Percentiles rank a stretch among this genome's conserved stretches.
Conservation (phyloP, 2,888 invertebrate genomes). For the Tinea pellionella region DNA sequence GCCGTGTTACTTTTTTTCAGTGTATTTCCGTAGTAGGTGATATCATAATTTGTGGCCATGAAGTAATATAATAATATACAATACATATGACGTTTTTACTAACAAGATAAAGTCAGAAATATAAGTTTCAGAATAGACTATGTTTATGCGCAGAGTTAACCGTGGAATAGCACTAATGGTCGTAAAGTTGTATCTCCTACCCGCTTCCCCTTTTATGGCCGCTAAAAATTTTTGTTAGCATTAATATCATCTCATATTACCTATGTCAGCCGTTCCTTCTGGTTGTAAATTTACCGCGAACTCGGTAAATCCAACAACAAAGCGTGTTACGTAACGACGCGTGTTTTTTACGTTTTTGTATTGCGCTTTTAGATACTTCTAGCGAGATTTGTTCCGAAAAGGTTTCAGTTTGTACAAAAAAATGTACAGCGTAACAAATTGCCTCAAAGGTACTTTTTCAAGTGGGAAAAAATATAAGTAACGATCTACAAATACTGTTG, state of each 20-base stretch:
- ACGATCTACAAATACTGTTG: no score
- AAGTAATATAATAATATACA: no score
- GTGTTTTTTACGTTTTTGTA: slow-evolving; percentile 1
- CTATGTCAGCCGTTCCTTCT: slow-evolving; percentile 1
- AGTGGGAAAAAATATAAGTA: background rate
- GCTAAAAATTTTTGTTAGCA: slow-evolving; percentile 12
- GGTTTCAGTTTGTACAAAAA: background rate
- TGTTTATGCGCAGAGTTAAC: slow-evolving; percentile 6
- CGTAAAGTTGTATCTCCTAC: slow-evolving; percentile 12
- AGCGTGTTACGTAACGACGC: background rate
- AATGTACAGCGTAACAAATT: background rate
- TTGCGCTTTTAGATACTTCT: slow-evolving; percentile 3
- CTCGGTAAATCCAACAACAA: slow-evolving; percentile 6
- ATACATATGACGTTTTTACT: background rate
- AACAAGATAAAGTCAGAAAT: background rate
- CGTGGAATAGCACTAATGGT: slow-evolving; percentile 11
- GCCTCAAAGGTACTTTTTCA: background rate
- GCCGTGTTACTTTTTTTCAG: no score
- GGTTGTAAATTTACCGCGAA: slow-evolving; percentile 10
- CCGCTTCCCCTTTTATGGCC: slow-evolving; percentile 5
- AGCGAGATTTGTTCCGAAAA: background rate
- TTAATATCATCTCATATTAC: slow-evolving; percentile 12
- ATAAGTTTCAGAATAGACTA: slow-evolving; percentile 1
- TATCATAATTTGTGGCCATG: no score
- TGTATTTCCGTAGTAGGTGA: no score